Conservation (phyloP, 2,797 vertebrate genomes). For the Galaxias olidus region DNA sequence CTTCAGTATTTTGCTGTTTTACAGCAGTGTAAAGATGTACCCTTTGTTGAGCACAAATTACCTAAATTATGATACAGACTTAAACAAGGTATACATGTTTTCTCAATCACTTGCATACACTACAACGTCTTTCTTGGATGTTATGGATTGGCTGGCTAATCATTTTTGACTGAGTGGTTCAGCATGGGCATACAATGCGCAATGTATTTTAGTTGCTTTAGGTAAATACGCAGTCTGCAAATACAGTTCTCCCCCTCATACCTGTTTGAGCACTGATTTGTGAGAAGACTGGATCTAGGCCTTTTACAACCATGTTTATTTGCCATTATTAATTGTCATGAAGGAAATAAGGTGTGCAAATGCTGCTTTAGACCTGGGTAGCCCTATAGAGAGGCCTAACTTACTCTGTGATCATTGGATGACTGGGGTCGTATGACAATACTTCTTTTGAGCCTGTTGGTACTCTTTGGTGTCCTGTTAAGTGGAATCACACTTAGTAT, state of each 20-base stretch:
- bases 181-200: no score
- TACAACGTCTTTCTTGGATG: constrained; percentile 45
- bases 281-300: constrained; percentile 31
- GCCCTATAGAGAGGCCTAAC: background rate
- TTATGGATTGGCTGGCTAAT: constrained; percentile 41
- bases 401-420: background rate
- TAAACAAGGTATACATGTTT: no score
- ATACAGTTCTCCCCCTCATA: constrained; percentile 1
- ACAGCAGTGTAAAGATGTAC: constrained; percentile 39
- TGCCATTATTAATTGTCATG: background rate
- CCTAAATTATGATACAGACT: constrained; percentile 24
- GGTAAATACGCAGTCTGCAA: background rate
- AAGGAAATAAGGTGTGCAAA: constrained; percentile 17
- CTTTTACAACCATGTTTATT: constrained; percentile 26
- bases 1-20: no score
- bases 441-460: constrained; percentile 30
- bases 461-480: constrained; percentile 25
- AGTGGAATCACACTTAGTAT: constrained; percentile 40
- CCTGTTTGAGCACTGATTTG: constrained; percentile 17
- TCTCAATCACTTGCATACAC: constrained; percentile 39
- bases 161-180: no score
- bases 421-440: constrained; percentile 17
- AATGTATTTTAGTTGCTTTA: background rate
- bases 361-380: constrained; percentile 14
- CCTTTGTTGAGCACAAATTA: constrained; percentile 52